Percentiles rank a stretch among this genome's conserved stretches.
phyloP scores from a whole-genome alignment of 2,888 invertebrate species.

The Drosophila infuscata region DNA sequence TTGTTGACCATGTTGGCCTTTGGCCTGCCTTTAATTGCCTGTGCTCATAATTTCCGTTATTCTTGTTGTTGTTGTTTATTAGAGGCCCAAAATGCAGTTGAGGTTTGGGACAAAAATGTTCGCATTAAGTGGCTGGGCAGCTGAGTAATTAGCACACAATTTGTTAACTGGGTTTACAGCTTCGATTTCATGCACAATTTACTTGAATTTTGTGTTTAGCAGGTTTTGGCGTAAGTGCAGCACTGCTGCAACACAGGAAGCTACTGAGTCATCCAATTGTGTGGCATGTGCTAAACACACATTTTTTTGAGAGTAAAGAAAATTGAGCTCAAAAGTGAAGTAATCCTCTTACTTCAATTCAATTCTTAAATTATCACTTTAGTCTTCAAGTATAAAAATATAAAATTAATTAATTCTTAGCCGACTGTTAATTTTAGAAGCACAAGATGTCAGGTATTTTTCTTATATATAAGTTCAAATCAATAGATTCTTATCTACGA shows the following conservation, averaged over 20 bases:
- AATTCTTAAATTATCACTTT: neutral
- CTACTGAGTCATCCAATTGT: conserved; percentile 15
- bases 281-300: conserved; percentile 30
- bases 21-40: conserved; percentile 5
- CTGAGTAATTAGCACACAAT: conserved; percentile 46
- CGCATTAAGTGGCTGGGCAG: conserved; percentile 32
- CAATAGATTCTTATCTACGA: neutral
- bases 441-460: neutral
- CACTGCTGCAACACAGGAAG: neutral
- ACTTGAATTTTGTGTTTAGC: conserved; percentile 23
- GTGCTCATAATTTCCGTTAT: conserved; percentile 8
- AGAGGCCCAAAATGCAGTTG: conserved; percentile 9
- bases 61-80: conserved; percentile 4
- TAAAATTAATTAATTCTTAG: neutral
- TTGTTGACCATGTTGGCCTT: neutral
- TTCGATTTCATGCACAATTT: conserved; percentile 40
- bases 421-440: too few relatives aligned
- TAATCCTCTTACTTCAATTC: neutral
- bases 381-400: neutral
- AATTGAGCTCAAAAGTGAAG: neutral
- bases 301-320: neutral
- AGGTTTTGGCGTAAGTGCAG: neutral
- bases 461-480: neutral
- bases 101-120: conserved; percentile 6
- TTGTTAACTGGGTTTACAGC: conserved; percentile 35